phyloP scores from a whole-genome alignment of 2,113 vertebrate species.

The Protomyctophum bolini region DNA sequence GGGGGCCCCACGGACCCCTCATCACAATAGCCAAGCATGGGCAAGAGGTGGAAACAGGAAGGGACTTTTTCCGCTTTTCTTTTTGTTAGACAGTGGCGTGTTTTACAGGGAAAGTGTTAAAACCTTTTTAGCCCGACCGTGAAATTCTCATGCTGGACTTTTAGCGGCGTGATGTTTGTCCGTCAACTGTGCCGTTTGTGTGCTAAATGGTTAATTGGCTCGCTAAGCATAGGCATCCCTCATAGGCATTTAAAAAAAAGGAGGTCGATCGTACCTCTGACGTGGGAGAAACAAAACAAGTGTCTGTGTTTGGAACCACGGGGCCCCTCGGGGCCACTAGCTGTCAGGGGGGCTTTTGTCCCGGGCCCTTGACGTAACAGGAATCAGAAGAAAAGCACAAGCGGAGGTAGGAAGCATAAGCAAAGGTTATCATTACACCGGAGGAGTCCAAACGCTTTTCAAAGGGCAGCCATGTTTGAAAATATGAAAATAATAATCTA shows the following conservation, averaged over 20 bases:
- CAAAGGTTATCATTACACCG: constrained; percentile 1
- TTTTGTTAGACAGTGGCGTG: background rate
- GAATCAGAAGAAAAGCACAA: constrained; percentile 1
- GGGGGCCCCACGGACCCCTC: background rate
- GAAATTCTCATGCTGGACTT: constrained; percentile 45
- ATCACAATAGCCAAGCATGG: constrained; percentile 2
- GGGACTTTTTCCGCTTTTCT: constrained; percentile 21
- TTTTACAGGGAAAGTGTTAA: constrained; percentile 39
- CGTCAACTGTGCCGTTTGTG: constrained; percentile 40
- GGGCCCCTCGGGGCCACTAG: constrained; percentile 32
- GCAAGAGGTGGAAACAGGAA: constrained; percentile 26
- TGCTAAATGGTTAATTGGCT: constrained; percentile 52
- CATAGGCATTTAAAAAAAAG: constrained; percentile 6
- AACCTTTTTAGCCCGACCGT: constrained; percentile 38
- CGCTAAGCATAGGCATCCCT: constrained; percentile 20
- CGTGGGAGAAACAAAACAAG: constrained; percentile 29
- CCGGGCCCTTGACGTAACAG: background rate
- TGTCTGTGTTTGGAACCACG: constrained; percentile 11
- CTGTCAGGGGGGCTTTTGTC: constrained; percentile 9
- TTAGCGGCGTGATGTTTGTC: constrained; percentile 43
- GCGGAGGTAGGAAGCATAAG: background rate
- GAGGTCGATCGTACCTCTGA: constrained; percentile 19
- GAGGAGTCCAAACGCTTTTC: background rate
- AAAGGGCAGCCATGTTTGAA: too few relatives aligned
- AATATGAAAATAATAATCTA: too few relatives aligned